phyloP scores from a whole-genome alignment of 2,888 invertebrate species.

The Psylliodes chrysocephalus region DNA sequence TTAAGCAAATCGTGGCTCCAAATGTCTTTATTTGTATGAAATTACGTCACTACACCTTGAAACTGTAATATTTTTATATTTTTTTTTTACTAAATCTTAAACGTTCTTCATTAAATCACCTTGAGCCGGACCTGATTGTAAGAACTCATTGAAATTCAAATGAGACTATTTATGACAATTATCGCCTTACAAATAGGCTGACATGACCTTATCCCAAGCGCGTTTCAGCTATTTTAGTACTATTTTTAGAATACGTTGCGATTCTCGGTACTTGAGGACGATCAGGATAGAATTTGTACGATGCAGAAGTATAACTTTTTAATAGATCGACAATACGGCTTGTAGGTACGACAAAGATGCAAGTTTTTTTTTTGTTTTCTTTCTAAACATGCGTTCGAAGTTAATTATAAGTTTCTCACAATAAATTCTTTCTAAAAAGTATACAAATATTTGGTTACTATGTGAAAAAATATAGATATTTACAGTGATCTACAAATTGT shows the following conservation, averaged over 20 bases:
- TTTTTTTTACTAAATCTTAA: too few species aligned
- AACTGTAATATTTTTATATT: too few species aligned
- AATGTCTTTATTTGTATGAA: too few species aligned
- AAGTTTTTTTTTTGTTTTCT: background rate
- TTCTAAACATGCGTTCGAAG: background rate
- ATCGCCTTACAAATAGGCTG: slow-evolving; percentile 53
- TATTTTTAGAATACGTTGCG: slow-evolving; percentile 50
- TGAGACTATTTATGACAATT: slow-evolving; percentile 53
- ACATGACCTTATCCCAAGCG: slow-evolving; percentile 48
- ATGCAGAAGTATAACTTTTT: slow-evolving; percentile 23
- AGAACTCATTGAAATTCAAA: slow-evolving; percentile 53
- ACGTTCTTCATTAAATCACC: slow-evolving; percentile 1
- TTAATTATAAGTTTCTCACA: too few species aligned
- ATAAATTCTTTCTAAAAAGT: too few species aligned
- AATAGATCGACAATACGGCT: slow-evolving; percentile 23
- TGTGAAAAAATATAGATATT: too few species aligned
- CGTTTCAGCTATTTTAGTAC: slow-evolving; percentile 47
- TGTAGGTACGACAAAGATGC: background rate
- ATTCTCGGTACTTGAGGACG: slow-evolving; percentile 38
- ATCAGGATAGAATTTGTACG: slow-evolving; percentile 17
- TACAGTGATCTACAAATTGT: too few species aligned
- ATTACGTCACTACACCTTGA: too few species aligned
- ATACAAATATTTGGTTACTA: too few species aligned
- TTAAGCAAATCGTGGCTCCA: too few species aligned
- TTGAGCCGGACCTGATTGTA: slow-evolving; percentile 31